Evolutionary conservation across 2,888 invertebrate species (phyloP).

Genomic region (Spialia ferax): DNA sequence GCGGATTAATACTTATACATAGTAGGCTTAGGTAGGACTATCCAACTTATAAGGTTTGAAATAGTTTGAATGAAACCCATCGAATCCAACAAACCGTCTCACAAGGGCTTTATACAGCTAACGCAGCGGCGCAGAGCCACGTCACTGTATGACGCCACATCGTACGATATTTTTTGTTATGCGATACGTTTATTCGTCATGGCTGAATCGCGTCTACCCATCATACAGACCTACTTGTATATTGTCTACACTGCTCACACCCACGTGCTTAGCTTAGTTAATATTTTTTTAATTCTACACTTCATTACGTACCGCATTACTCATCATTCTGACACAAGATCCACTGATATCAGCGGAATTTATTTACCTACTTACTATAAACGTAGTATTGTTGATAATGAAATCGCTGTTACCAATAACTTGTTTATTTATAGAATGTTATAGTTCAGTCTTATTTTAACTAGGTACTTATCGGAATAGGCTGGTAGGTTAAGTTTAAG

Average conservation of each 20-base stretch:
- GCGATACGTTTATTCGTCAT: conserved; percentile 43
- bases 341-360: conserved; percentile 27
- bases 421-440: conserved; percentile 15
- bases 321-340: conserved; percentile 19
- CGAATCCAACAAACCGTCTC: too few species aligned
- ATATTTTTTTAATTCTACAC: conserved; percentile 13
- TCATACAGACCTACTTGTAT: conserved; percentile 7
- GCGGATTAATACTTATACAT: too few species aligned
- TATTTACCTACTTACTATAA: conserved; percentile 20
- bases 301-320: conserved; percentile 29
- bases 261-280: conserved; percentile 15
- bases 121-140: conserved; percentile 7
- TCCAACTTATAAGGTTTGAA: too few species aligned
- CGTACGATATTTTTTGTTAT: conserved; percentile 70
- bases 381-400: conserved; percentile 32
- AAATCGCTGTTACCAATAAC: neutral
- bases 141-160: conserved; percentile 64
- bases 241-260: conserved; percentile 47
- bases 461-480: neutral
- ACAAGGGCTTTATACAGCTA: neutral
- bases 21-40: too few species aligned
- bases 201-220: neutral
- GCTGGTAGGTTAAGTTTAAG: neutral
- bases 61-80: too few species aligned
- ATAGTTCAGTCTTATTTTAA: neutral